Evolutionary conservation across 30 jellyfish, hydroid and myxozoan species (phyloP), one percentile per base, ranked within the genome.

Genomic region (Aurelia aurita): DNA sequence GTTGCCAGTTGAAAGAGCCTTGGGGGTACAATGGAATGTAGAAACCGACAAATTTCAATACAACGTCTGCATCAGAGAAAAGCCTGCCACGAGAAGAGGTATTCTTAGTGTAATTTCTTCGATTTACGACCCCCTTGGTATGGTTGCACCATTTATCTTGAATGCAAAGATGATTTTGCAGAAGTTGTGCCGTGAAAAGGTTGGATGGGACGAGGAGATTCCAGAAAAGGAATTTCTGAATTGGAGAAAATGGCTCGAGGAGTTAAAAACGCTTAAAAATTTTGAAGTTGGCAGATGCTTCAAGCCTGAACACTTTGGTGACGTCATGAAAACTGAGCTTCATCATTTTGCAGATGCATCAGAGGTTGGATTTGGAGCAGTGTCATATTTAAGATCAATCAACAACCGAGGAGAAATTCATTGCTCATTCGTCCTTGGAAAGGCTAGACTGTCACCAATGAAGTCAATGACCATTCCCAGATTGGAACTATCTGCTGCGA

Each of bases 291-390:
- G 9, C n/a, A 22, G 86, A 23, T 68, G 91, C 59, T 49, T 26
- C 58, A 35, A 28, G 25, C 88, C 57, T 8, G 23, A n/a, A 45
- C 21, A 2, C 39, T 58, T 34, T 53, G 85, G 85, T 53, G 69
- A 79, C 2, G 55, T 69, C 45, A 21, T 19, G 31, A 21, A 5
- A 47, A 22, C 35, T 26, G 79, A 66, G 73, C 86, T 81, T 9
- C 93, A 83, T 44, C 53, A 31, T 49, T 83, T 83, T 45, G 18
- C 80, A 19, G 93, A 83, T 54, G 93, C 80, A n/a, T 47, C 80
- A 39, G 77, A 68, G 45, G 34, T 19, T 26, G 92, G 65, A 18
- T 82, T 63, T 39, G 92, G 92, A 13, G 85, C 53, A 13, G 88
- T 44, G 1, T n/a, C 92, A 27, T 82, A 6, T 47, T 29, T 69